Evolutionary conservation across 2,113 vertebrate genomes (phyloP), one percentile per base, ranked within the genome.

Genomic region (Mirounga angustirostris): DNA sequence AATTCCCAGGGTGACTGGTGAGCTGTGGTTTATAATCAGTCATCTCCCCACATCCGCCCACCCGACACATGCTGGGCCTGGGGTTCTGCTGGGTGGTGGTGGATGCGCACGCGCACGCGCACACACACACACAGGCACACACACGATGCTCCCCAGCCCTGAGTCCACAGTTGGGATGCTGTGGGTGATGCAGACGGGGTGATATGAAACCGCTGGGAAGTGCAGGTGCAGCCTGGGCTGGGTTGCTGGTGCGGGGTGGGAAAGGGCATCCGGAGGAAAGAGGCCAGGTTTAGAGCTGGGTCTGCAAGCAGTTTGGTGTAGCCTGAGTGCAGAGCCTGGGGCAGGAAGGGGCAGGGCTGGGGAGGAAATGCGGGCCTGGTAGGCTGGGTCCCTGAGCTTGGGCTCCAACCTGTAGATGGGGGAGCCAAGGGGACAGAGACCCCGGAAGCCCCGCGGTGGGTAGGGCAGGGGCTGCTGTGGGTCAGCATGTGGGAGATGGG

Each of bases 61-160:
- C 36, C 33, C 1, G 1, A n/a, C 26, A 4, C n/a, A 22, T 12
- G 0, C 14, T 1, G 52, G 40, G 13, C 18, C 18, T 14, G 1
- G 1, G 43, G 67, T 28, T 71, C 30, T 2, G 14, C 15, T 9
- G 46, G 43, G 46, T 21, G 1, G 8, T 15, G 30, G 15, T 2
- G 18, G 24, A 21, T n/a, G 43, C 0, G 8, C 33, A 12, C 0
- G 46, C 46, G 1, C 46, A 46, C 46, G 5, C 40, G 5, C 40
- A 8, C 46, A 46, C 46, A 46, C 46, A 7, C 46, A 46, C 46
- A 7, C 46, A 46, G 5, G 6, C 7, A 7, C 21, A 19, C 1
- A 18, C 43, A 16, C 0, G 56, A 3, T 19, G 14, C 4, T 12
- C 10, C 56, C 40, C 22, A 22, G 6, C 7, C 28, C 59, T 18